These are phyloP conservation scores for Thunnus maccoyii DNA, from an alignment of 2,113 vertebrate genomes.

Conservation along the genomic window DNA sequence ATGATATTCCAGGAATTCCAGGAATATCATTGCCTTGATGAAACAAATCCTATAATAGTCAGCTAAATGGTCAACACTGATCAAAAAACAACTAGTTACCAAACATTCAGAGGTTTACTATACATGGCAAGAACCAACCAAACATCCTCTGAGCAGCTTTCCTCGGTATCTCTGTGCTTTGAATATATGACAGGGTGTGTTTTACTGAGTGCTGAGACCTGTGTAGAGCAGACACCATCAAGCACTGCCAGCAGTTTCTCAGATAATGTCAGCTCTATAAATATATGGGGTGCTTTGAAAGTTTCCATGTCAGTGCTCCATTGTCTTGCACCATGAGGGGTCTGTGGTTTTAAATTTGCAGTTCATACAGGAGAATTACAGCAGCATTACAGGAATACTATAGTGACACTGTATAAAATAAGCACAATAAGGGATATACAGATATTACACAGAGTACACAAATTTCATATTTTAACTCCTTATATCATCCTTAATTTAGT, in stretches of 20 bases:
- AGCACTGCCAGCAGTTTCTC: conserved; percentile 53
- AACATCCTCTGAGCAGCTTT: not conserved
- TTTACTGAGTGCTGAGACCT: conserved; percentile 54
- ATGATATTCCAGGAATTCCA: too few species aligned
- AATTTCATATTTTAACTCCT: not conserved
- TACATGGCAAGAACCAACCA: conserved; percentile 31
- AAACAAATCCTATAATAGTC: too few species aligned
- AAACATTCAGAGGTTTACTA: conserved; percentile 26
- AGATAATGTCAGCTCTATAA: conserved; percentile 82
- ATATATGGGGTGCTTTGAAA: conserved; percentile 73
- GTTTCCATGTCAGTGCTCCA: conserved; percentile 75
- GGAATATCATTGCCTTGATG: too few species aligned
- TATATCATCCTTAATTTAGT: too few species aligned
- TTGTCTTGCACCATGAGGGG: conserved; percentile 45
- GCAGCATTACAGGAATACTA: not conserved
- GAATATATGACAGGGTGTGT: conserved; percentile 26
- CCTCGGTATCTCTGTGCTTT: conserved; percentile 29
- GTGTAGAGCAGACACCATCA: conserved; percentile 21
- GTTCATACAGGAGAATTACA: not conserved
- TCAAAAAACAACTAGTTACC: not conserved
- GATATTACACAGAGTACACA: not conserved
- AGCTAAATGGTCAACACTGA: too few species aligned
- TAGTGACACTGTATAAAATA: not conserved
- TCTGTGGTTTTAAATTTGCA: not conserved
- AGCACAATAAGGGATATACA: not conserved